Evolutionary conservation across 2,888 invertebrate species (phyloP).

Genomic region (Lycophotia porphyrea): DNA sequence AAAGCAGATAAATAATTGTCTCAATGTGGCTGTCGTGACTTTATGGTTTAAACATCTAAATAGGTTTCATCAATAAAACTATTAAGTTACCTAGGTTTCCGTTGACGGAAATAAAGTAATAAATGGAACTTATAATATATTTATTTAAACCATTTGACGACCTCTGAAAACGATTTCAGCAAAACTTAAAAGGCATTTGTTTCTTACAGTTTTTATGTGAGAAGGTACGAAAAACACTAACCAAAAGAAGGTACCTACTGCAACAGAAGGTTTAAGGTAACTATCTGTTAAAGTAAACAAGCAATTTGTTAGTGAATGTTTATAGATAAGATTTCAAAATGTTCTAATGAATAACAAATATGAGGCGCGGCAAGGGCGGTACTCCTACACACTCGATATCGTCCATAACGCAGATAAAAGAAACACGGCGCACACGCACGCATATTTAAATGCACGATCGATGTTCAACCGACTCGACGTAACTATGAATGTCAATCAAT

Average conservation of each 20-base stretch:
- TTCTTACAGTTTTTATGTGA: not conserved
- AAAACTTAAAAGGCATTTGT: not conserved
- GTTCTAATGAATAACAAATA: slow-evolving; percentile 70
- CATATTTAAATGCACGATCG: slow-evolving; percentile 70
- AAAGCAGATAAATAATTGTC: slow-evolving; percentile 40
- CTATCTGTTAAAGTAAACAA: slow-evolving; percentile 56
- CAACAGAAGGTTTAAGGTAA: slow-evolving; percentile 15
- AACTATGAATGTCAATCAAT: slow-evolving; percentile 72
- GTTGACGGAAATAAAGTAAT: slow-evolving; percentile 20
- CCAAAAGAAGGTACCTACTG: slow-evolving; percentile 8
- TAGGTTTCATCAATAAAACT: slow-evolving; percentile 33
- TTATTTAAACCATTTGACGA: not conserved
- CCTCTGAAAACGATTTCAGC: not conserved
- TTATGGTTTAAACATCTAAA: slow-evolving; percentile 22
- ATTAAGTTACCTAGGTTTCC: slow-evolving; percentile 23
- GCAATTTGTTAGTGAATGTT: slow-evolving; percentile 64
- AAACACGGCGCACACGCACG: slow-evolving; percentile 68
- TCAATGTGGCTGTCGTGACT: not conserved
- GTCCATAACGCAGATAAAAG: slow-evolving; percentile 69
- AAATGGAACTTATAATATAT: not conserved
- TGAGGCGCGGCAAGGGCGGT: slow-evolving; percentile 74
- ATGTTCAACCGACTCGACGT: slow-evolving; percentile 66
- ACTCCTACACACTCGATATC: slow-evolving; percentile 71
- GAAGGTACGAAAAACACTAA: slow-evolving; percentile 15
- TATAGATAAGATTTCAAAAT: slow-evolving; percentile 68